These are phyloP conservation scores for Trachemys scripta DNA, from an alignment of 2,113 vertebrate species.

Conservation along the genomic window DNA sequence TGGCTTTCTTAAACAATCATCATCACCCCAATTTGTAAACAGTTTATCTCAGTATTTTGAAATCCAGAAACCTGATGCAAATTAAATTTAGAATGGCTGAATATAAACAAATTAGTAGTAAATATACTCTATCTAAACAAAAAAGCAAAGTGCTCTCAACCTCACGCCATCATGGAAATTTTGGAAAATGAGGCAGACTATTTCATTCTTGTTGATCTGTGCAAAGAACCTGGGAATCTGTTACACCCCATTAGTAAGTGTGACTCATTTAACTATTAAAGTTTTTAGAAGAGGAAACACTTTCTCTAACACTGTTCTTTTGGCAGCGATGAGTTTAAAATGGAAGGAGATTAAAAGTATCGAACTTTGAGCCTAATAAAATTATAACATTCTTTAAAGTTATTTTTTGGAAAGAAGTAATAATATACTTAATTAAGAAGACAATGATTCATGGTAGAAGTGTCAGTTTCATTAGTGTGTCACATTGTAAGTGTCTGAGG, in stretches of 20 bases:
- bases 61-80: constrained; percentile 9
- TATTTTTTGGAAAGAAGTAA: background rate
- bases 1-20: constrained; percentile 19
- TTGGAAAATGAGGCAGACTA: background rate
- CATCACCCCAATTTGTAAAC: background rate
- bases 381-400: background rate
- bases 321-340: background rate
- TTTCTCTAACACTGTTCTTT: background rate
- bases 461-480: background rate
- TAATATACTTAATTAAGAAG: background rate
- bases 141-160: rapidly evolving
- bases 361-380: background rate
- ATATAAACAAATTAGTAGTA: constrained; percentile 28
- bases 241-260: rapidly evolving
- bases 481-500: background rate
- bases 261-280: background rate
- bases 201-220: background rate
- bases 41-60: constrained; percentile 46
- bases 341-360: background rate
- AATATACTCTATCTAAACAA: constrained; percentile 40
- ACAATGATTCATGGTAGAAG: constrained; percentile 34
- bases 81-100: background rate
- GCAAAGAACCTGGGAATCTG: rapidly evolving
- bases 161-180: rapidly evolving
- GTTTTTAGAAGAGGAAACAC: rapidly evolving